Evolutionary conservation across 2,797 vertebrate species (phyloP).

Genomic region (Rhodeus uyekii): DNA sequence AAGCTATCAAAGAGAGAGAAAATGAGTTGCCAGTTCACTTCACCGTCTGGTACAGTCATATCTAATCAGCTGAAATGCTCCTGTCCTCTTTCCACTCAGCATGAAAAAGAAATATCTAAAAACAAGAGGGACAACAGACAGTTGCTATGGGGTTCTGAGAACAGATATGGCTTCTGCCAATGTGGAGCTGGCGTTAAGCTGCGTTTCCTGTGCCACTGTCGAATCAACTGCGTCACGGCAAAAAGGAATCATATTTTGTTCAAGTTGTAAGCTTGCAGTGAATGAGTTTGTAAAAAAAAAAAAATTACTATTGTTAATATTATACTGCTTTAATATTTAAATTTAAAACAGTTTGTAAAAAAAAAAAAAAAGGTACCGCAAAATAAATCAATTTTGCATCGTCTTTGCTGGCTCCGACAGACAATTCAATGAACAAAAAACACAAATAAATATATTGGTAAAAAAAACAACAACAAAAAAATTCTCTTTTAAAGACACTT

Average conservation of each 20-base stretch:
- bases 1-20: conserved; percentile 78
- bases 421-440: not conserved
- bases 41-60: conserved; percentile 49
- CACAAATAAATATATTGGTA: not conserved
- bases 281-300: not conserved
- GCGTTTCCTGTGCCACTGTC: not conserved
- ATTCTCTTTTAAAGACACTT: not conserved
- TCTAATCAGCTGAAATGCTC: conserved; percentile 48
- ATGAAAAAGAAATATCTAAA: conserved; percentile 24
- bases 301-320: too few relatives aligned
- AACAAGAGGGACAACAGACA: conserved; percentile 44
- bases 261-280: not conserved
- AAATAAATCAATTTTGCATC: not conserved
- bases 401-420: not conserved
- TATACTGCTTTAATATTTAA: too few relatives aligned
- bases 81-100: conserved; percentile 20
- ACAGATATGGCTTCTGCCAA: conserved; percentile 20
- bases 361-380: not conserved
- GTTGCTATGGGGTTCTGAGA: conserved; percentile 46
- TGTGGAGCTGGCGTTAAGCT: conserved; percentile 9
- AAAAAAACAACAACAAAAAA: too few relatives aligned
- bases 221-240: not conserved
- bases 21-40: conserved; percentile 28
- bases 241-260: not conserved
- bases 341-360: not conserved